phyloP scores from a whole-genome alignment of 1,140 invertebrate species.

The Cydia splendana region DNA sequence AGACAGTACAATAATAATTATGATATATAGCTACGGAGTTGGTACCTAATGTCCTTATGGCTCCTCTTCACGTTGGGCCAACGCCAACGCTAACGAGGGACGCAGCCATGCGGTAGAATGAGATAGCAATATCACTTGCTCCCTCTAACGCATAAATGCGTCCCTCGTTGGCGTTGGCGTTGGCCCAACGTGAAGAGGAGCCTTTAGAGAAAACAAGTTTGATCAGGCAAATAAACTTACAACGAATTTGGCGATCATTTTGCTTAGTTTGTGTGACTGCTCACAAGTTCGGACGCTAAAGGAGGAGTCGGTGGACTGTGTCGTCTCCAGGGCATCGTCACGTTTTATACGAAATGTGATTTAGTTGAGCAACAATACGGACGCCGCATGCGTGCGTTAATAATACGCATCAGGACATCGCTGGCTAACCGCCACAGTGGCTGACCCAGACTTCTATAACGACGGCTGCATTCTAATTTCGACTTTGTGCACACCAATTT shows the following conservation, averaged over 20 bases:
- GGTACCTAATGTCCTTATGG: too few species aligned
- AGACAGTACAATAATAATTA: too few species aligned
- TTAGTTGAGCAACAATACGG: slow-evolving; percentile 60
- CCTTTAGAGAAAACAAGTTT: too few species aligned
- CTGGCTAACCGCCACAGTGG: slow-evolving; percentile 24
- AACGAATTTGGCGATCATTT: slow-evolving; percentile 82
- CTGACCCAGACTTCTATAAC: slow-evolving; percentile 64
- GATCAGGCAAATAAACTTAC: slow-evolving; percentile 66
- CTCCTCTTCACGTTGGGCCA: too few species aligned
- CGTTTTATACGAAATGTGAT: slow-evolving; percentile 68
- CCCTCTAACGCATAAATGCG: too few species aligned
- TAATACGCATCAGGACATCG: slow-evolving; percentile 64
- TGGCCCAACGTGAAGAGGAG: too few species aligned
- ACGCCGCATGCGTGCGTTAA: slow-evolving; percentile 47
- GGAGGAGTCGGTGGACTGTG: slow-evolving; percentile 66
- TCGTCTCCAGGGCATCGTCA: slow-evolving; percentile 53
- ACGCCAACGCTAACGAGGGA: too few species aligned
- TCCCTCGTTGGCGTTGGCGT: too few species aligned
- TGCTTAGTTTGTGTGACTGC: slow-evolving; percentile 73
- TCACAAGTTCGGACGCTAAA: slow-evolving; percentile 53
- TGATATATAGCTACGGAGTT: too few species aligned
- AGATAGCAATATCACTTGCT: too few species aligned
- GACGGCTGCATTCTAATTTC: slow-evolving; percentile 70
- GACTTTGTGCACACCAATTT: slow-evolving; percentile 65
- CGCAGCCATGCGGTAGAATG: too few species aligned